Evolutionary conservation across 2,113 vertebrate species (phyloP), one percentile per base, ranked within the genome.

Genomic region (Tachycineta bicolor): DNA sequence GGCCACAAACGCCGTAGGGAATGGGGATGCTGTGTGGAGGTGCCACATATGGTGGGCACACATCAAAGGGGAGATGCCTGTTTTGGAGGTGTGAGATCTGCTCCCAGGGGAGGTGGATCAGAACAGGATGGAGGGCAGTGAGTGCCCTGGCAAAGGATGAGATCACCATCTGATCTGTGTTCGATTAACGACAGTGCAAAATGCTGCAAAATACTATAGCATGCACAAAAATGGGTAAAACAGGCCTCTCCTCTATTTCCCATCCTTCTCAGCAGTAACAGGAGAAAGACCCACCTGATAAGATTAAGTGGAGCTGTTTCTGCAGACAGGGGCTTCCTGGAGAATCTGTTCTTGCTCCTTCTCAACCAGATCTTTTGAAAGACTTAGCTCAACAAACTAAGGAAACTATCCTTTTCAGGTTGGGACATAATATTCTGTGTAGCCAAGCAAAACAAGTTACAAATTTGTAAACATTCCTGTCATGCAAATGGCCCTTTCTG

Each of bases 401-500:
- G 56, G 44, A 91, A 86, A 63, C 46, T 22, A 6, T 65, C 7
- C 55, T 94, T 79, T 74, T 62, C 41, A 67, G 39, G 17, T 90
- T 81, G 52, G 26, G 23, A 75, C 31, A 60, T 33, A 59, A 81
- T 64, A 90, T 37, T 80, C 68, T 24, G 53, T 75, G 20, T 22
- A 86, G 56, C 44, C 73, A 80, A 83, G 28, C 44, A 85, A 93
- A 96, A 64, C 47, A 95, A 90, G 64, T 70, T 59, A 34, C 14
- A 71, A 50, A 95, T 96, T 49, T 93, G 85, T 92, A 93, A 94
- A 84, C 84, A 88, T 80, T 93, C 95, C 89, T 68, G 20, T 60
- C 59, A 19, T 41, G 71, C 37, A 79, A 92, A 39, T 13, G 3
- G 65, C 80, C 49, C 0, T 0, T 69, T 58, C 87, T 74, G 75